Conservation (phyloP, 1,140 invertebrate species). For the Drosophila simulans region DNA sequence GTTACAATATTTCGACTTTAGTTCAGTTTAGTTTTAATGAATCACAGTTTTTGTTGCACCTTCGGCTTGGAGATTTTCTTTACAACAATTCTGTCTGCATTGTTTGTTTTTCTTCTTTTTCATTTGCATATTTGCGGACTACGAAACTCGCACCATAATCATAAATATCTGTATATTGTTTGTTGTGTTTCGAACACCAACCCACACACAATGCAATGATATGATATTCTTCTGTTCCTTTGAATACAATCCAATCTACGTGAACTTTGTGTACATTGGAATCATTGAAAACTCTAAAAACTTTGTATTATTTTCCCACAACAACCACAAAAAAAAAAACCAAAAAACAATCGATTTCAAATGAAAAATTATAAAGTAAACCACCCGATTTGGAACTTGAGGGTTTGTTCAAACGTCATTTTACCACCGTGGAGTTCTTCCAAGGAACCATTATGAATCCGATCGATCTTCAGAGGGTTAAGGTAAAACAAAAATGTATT, state of each 20-base stretch:
- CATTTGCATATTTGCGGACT: conserved; percentile 65
- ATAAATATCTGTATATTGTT: conserved; percentile 55
- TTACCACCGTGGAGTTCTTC: conserved; percentile 99
- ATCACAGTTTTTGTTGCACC: conserved; percentile 41
- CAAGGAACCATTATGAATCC: conserved; percentile 99
- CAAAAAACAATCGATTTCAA: conserved; percentile 36
- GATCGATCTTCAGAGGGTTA: conserved; percentile 99
- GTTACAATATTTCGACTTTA: conserved; percentile 19
- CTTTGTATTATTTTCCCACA: conserved; percentile 73
- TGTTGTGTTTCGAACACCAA: conserved; percentile 53
- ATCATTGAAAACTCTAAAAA: conserved; percentile 69
- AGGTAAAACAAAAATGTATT: conserved; percentile 90
- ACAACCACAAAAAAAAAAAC: conserved; percentile 27
- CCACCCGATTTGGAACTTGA: conserved; percentile 98
- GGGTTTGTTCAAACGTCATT: conserved; percentile 99
- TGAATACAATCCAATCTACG: conserved; percentile 59
- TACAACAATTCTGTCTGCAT: conserved; percentile 39
- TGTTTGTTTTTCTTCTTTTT: conserved; percentile 55
- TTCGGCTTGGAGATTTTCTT: conserved; percentile 46
- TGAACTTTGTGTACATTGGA: conserved; percentile 68
- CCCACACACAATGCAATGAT: conserved; percentile 41
- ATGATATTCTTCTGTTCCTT: conserved; percentile 57
- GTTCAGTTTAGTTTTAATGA: conserved; percentile 35
- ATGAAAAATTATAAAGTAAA: conserved; percentile 87
- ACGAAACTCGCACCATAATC: conserved; percentile 56